A percentile compares a stretch with the other conserved stretches of the same genome.
Evolutionary conservation across 64 coral and sea anemone species (phyloP).

Genomic region (Montipora capricornis): DNA sequence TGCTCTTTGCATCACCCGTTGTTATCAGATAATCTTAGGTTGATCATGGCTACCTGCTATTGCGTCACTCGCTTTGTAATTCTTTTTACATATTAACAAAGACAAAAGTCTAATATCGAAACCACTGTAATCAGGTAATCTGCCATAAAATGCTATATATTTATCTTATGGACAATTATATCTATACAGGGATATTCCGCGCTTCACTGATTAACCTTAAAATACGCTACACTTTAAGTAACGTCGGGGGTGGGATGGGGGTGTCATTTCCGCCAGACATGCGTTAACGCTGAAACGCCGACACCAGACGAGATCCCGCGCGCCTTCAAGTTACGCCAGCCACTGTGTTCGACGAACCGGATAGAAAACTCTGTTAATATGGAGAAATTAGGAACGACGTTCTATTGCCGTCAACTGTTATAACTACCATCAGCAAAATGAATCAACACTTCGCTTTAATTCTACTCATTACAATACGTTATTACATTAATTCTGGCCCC

Average conservation of each 20-base stretch:
- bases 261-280: neutral
- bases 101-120: slow-evolving; percentile 52
- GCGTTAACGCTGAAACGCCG: neutral
- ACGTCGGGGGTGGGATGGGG: neutral
- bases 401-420: neutral
- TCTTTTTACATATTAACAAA: neutral
- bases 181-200: neutral
- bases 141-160: slow-evolving; percentile 4
- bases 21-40: neutral
- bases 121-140: slow-evolving; percentile 33
- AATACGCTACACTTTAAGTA: neutral
- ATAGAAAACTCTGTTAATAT: neutral
- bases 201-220: slow-evolving; percentile 26
- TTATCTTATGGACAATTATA: slow-evolving; percentile 32
- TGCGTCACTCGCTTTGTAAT: neutral
- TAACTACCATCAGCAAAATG: neutral
- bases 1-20: neutral
- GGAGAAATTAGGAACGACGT: neutral
- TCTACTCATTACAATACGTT: neutral
- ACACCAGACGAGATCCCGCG: neutral
- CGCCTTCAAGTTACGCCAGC: neutral
- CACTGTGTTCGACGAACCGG: neutral
- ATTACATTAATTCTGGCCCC: neutral
- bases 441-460: neutral
- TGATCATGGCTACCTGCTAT: neutral